Evolutionary conservation across 1,140 invertebrate genomes (phyloP).

Genomic region (Tetragnatha versicolor): DNA sequence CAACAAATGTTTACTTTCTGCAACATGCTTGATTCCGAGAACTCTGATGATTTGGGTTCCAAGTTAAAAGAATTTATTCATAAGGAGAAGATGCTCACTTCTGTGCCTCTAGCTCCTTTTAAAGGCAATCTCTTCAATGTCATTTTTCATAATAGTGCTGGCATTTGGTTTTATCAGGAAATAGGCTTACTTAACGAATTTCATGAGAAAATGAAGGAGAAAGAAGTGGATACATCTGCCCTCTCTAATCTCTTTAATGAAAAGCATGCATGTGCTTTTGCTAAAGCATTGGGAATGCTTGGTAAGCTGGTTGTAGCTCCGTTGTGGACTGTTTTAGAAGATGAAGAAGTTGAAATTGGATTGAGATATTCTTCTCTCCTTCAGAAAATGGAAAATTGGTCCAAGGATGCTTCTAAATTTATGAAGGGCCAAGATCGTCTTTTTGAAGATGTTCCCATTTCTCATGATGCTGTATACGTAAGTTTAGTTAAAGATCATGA

Average conservation of each 20-base stretch:
- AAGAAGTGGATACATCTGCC: background rate
- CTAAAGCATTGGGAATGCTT: slow-evolving; percentile 32
- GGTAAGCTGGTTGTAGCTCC: slow-evolving; percentile 46
- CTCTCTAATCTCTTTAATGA: slow-evolving; percentile 39
- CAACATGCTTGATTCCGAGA: slow-evolving; percentile 19
- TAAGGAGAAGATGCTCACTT: slow-evolving; percentile 24
- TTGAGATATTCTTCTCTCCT: slow-evolving; percentile 36
- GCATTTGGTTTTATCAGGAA: slow-evolving; percentile 52
- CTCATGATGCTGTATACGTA: slow-evolving; percentile 52
- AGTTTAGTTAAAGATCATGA: slow-evolving; percentile 51
- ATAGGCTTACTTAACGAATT: slow-evolving; percentile 29
- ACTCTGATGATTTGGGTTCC: background rate
- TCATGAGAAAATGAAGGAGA: slow-evolving; percentile 34
- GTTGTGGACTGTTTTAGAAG: slow-evolving; percentile 49
- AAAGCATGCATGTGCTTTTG: slow-evolving; percentile 44
- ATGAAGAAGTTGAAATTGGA: slow-evolving; percentile 40
- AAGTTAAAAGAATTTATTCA: slow-evolving; percentile 35
- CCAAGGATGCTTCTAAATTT: slow-evolving; percentile 50
- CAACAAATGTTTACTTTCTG: slow-evolving; percentile 37
- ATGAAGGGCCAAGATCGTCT: slow-evolving; percentile 49
- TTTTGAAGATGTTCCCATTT: slow-evolving; percentile 51
- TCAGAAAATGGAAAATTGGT: slow-evolving; percentile 35
- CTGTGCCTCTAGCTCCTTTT: slow-evolving; percentile 28
- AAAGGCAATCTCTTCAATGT: slow-evolving; percentile 44
- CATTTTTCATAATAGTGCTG: slow-evolving; percentile 51